Evolutionary conservation across 2,113 vertebrate genomes (phyloP).

Genomic region (Pseudopipra pipra): DNA sequence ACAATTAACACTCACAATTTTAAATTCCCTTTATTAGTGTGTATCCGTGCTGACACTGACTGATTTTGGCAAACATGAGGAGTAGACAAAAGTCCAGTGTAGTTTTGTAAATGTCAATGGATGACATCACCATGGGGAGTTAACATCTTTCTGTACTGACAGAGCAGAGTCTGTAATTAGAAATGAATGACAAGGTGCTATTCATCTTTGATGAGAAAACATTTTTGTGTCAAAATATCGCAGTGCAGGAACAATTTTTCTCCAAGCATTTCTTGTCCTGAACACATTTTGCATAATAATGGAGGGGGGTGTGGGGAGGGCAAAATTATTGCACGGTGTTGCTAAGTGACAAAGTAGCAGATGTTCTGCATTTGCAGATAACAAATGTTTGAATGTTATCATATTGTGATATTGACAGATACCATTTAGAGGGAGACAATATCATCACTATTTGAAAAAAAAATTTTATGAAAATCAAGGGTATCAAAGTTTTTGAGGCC

Average conservation of each 20-base stretch:
- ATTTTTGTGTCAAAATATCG: slow-evolving; percentile 74
- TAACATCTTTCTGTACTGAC: slow-evolving; percentile 24
- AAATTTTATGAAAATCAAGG: not conserved
- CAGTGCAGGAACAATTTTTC: slow-evolving; percentile 60
- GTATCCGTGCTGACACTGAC: not conserved
- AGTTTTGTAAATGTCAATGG: slow-evolving; percentile 30
- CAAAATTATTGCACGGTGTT: slow-evolving; percentile 45
- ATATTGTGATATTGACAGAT: slow-evolving; percentile 46
- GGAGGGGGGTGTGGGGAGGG: not conserved
- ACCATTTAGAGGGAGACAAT: not conserved
- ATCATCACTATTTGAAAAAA: not conserved
- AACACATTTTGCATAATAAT: slow-evolving; percentile 68
- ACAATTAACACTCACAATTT: not conserved
- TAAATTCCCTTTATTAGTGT: not conserved
- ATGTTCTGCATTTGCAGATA: slow-evolving; percentile 40
- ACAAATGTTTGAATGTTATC: slow-evolving; percentile 36
- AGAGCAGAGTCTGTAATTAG: slow-evolving; percentile 63
- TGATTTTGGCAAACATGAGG: not conserved
- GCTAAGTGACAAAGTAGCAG: slow-evolving; percentile 65
- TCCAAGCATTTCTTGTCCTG: slow-evolving; percentile 54
- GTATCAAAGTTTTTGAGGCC: not conserved
- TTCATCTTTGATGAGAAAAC: slow-evolving; percentile 64
- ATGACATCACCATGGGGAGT: slow-evolving; percentile 38
- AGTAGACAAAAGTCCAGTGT: not conserved
- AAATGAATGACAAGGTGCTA: slow-evolving; percentile 69